phyloP scores from a whole-genome alignment of 2,113 vertebrate species.

The Plecturocebus donacophilus region DNA sequence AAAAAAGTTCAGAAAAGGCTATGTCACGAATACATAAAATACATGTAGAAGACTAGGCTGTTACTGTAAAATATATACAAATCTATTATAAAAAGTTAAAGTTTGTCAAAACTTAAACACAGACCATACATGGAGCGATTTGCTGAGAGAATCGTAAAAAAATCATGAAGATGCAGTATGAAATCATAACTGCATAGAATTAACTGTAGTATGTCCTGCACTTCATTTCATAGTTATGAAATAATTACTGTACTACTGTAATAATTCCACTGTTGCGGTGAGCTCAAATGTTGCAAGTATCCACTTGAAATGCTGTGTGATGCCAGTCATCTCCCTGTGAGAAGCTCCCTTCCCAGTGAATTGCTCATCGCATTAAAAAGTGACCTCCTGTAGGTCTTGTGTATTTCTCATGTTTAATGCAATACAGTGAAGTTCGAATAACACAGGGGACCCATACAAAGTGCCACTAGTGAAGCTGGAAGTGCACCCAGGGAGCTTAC shows the following conservation, averaged over 20 bases:
- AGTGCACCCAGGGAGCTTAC: background rate
- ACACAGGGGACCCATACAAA: background rate
- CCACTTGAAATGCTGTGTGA: background rate
- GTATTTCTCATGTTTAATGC: background rate
- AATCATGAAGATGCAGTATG: background rate
- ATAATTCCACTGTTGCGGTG: background rate
- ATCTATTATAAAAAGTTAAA: background rate
- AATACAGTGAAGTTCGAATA: background rate
- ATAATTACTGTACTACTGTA: background rate
- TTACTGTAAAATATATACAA: background rate
- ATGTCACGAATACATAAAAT: background rate
- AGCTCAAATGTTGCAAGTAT: background rate
- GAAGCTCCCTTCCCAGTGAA: background rate
- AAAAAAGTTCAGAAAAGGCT: background rate
- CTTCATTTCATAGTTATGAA: no score
- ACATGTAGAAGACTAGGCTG: background rate
- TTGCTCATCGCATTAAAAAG: background rate
- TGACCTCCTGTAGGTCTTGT: background rate
- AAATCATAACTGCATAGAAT: background rate
- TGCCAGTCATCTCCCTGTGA: background rate
- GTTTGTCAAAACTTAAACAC: background rate
- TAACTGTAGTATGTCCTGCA: background rate
- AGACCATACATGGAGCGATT: no score
- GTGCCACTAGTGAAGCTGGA: background rate
- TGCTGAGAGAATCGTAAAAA: background rate